Percentiles rank a stretch among this genome's conserved stretches.
phyloP scores from a whole-genome alignment of 35 echinoderm and acorn worm species.

The Strongylocentrotus purpuratus region DNA sequence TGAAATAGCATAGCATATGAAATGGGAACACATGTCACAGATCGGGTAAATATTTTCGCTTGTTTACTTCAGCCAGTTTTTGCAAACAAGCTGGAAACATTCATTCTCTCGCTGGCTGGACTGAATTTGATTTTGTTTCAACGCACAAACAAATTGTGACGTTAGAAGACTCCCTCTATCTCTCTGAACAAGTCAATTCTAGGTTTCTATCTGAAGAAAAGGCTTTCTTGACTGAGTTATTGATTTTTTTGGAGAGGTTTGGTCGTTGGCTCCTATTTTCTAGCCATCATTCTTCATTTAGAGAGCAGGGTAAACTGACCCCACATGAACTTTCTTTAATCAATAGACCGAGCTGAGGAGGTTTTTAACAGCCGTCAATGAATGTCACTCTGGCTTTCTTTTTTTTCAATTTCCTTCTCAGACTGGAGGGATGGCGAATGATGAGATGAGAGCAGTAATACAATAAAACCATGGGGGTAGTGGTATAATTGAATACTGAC shows the following conservation, averaged over 20 bases:
- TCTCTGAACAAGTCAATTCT: neutral
- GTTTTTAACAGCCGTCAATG: neutral
- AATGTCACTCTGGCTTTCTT: neutral
- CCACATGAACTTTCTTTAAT: neutral
- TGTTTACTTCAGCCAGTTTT: neutral
- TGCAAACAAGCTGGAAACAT: neutral
- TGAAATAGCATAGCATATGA: too few species aligned
- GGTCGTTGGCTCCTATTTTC: neutral
- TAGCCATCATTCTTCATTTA: neutral
- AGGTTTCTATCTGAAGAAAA: neutral
- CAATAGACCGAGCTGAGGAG: neutral
- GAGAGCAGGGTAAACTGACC: neutral
- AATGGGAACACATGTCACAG: neutral
- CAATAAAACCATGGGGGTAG: neutral
- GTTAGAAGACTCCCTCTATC: neutral
- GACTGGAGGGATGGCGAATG: neutral
- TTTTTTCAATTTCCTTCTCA: neutral
- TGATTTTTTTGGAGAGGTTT: neutral
- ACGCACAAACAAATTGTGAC: neutral
- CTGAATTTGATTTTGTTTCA: neutral
- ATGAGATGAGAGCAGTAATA: neutral
- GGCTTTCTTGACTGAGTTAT: neutral
- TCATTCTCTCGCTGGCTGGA: neutral
- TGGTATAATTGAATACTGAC: neutral
- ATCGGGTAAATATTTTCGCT: neutral